A percentile compares a stretch with the other conserved stretches of the same genome.
These are phyloP conservation scores for Xiphophorus birchmanni DNA, from an alignment of 2,797 vertebrate species.

Conservation along the genomic window DNA sequence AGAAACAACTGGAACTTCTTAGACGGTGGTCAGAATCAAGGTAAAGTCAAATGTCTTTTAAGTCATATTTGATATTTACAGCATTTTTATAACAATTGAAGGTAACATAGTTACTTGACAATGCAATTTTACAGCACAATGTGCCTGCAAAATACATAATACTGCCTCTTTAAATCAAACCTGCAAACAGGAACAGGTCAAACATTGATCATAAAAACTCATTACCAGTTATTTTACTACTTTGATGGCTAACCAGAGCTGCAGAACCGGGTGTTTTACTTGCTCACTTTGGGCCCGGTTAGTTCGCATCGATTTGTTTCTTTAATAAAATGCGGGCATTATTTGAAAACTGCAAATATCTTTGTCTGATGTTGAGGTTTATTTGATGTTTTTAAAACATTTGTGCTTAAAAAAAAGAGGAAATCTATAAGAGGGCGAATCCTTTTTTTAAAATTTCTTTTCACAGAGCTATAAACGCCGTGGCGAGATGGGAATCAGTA, in stretches of 20 bases:
- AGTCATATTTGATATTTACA: too few relatives aligned
- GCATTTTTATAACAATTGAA: too few relatives aligned
- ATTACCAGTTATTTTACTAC: neutral
- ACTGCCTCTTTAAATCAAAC: too few relatives aligned
- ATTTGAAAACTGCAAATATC: neutral
- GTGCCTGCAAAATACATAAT: too few relatives aligned
- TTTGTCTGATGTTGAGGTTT: neutral
- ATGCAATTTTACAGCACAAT: too few relatives aligned
- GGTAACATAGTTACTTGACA: too few relatives aligned
- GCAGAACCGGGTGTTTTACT: neutral
- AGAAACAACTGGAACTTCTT: too few relatives aligned
- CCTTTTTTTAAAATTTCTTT: neutral
- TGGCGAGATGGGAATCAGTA: constrained; percentile 65
- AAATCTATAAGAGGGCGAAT: neutral
- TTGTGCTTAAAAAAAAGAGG: neutral
- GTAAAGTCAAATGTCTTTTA: too few relatives aligned
- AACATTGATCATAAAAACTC: neutral
- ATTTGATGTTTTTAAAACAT: neutral
- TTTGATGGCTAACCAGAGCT: neutral
- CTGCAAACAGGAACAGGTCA: neutral
- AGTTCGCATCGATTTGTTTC: neutral
- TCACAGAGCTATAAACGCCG: constrained; percentile 24
- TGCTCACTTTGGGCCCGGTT: neutral
- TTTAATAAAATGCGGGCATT: neutral
- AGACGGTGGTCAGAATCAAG: too few relatives aligned